Evolutionary conservation across 2,797 vertebrate species (phyloP).

Genomic region (Thalassophryne amazonica): DNA sequence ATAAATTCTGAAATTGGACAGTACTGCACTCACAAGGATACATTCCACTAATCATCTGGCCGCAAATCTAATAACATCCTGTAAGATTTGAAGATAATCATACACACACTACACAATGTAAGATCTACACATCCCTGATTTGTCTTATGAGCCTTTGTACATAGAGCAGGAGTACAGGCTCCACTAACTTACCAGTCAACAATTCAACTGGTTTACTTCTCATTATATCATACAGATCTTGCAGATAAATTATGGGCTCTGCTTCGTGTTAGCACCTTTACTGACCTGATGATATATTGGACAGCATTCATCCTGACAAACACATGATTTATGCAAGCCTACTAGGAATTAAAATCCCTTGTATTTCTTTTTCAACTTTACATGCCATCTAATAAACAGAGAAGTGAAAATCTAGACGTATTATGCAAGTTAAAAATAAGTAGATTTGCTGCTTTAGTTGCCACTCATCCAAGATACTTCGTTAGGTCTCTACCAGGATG

Average conservation of each 20-base stretch:
- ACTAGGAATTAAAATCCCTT: too few species aligned
- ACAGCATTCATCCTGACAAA: too few species aligned
- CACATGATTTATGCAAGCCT: too few species aligned
- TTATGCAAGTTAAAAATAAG: neutral
- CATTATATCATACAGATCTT: too few species aligned
- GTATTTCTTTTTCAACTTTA: too few species aligned
- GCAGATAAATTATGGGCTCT: too few species aligned
- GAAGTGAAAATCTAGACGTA: neutral
- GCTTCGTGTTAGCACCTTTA: too few species aligned
- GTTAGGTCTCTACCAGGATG: slow-evolving; percentile 8
- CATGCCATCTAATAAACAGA: too few species aligned
- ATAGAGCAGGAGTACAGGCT: slow-evolving; percentile 11
- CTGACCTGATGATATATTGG: too few species aligned
- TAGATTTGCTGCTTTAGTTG: slow-evolving; percentile 7
- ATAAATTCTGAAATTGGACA: neutral
- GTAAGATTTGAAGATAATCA: slow-evolving; percentile 3
- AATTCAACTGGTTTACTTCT: slow-evolving; percentile 12
- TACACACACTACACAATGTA: neutral
- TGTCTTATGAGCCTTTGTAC: slow-evolving; percentile 28
- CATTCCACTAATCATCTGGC: slow-evolving; percentile 7
- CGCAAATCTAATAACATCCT: neutral
- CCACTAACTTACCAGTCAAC: slow-evolving; percentile 9
- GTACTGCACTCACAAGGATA: neutral
- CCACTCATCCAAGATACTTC: neutral
- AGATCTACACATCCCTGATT: slow-evolving; percentile 10